Evolutionary conservation across 2,113 vertebrate genomes (phyloP).

Genomic region (Gadus macrocephalus): DNA sequence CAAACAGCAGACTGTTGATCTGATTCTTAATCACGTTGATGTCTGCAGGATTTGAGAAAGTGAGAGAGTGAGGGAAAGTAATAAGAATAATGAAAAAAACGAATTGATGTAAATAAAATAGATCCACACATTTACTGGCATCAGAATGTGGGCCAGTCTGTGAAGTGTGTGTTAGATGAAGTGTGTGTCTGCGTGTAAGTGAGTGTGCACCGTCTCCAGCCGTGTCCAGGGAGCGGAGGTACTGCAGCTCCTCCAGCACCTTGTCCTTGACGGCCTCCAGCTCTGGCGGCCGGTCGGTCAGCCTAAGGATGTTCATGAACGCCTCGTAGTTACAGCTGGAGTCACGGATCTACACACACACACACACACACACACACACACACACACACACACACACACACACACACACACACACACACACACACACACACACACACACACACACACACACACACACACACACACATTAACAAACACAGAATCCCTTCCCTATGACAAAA

Average conservation of each 20-base stretch:
- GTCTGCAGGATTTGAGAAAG: slow-evolving; percentile 73
- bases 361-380: not conserved
- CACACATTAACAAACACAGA: slow-evolving; percentile 5
- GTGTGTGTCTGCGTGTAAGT: not conserved
- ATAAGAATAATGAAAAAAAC: not conserved
- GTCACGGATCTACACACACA: slow-evolving; percentile 83
- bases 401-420: slow-evolving; percentile 17
- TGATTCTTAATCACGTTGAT: slow-evolving; percentile 99
- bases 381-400: not conserved
- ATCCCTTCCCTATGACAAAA: not conserved
- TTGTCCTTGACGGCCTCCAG: slow-evolving; percentile 97
- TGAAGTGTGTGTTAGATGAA: not conserved
- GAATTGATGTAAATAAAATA: no score
- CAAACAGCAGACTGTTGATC: slow-evolving; percentile 98
- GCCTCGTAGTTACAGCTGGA: slow-evolving; percentile 98
- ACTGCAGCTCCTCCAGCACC: slow-evolving; percentile 93
- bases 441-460: not conserved
- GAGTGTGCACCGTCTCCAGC: slow-evolving; percentile 84
- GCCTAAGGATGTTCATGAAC: slow-evolving; percentile 99
- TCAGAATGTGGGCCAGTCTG: not conserved
- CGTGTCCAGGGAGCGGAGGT: slow-evolving; percentile 95
- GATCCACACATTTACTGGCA: not conserved
- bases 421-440: slow-evolving; percentile 23
- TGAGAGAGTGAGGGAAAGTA: slow-evolving; percentile 19
- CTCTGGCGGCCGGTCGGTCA: slow-evolving; percentile 89